Evolutionary conservation across 1,140 invertebrate species (phyloP).

Genomic region (Leptoteleia sp.): DNA sequence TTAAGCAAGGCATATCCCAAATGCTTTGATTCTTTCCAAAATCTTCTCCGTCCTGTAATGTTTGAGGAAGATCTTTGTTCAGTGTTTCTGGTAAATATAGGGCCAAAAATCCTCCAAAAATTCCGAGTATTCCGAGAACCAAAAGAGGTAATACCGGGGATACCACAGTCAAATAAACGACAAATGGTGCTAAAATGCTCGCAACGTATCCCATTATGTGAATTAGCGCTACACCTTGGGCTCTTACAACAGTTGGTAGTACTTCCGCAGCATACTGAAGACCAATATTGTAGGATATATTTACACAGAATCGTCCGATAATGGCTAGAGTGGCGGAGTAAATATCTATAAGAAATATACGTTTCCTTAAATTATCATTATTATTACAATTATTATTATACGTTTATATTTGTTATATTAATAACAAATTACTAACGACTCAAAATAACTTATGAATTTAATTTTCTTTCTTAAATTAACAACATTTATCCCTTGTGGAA

Average conservation of each 20-base stretch:
- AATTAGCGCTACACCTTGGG: conserved; percentile 90
- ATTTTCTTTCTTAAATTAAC: too few relatives aligned
- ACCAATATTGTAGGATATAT: conserved; percentile 94
- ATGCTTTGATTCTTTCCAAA: conserved; percentile 90
- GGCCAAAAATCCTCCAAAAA: conserved; percentile 86
- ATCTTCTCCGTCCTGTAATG: conserved; percentile 90
- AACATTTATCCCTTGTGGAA: too few relatives aligned
- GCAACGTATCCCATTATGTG: conserved; percentile 93
- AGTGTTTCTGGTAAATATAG: conserved; percentile 92
- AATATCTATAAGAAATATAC: conserved; percentile 49
- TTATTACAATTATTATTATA: too few relatives aligned
- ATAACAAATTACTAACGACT: too few relatives aligned
- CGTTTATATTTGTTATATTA: too few relatives aligned
- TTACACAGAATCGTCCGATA: conserved; percentile 88
- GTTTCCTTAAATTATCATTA: too few relatives aligned
- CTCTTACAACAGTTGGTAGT: conserved; percentile 91
- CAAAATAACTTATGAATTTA: too few relatives aligned
- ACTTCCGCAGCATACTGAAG: conserved; percentile 93
- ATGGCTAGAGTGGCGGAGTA: conserved; percentile 86
- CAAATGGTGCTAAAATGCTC: conserved; percentile 89
- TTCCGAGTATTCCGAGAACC: conserved; percentile 87
- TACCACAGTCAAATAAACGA: conserved; percentile 89
- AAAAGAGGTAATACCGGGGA: conserved; percentile 86
- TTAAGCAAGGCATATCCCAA: conserved; percentile 89
- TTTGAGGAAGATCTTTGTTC: conserved; percentile 90